A percentile compares a stretch with the other conserved stretches of the same genome.
These are phyloP conservation scores for Neocloeon triangulifer DNA, from an alignment of 1,140 invertebrate species.

Conservation along the genomic window DNA sequence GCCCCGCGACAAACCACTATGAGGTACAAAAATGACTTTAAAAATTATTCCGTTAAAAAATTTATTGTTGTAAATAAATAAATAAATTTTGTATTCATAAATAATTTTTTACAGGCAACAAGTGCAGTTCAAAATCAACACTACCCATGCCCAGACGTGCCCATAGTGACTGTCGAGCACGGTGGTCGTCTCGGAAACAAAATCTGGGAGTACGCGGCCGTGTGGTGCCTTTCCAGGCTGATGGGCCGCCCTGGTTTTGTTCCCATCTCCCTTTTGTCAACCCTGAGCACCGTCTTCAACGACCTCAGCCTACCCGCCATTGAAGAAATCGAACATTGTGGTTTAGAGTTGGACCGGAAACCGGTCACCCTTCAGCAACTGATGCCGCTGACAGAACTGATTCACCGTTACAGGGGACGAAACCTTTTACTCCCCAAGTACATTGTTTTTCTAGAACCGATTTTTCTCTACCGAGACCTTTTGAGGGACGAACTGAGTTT, in stretches of 20 bases:
- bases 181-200: conserved; percentile 4
- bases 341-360: background rate
- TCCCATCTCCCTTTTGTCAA: background rate
- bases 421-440: background rate
- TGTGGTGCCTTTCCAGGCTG: background rate
- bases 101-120: no score
- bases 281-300: background rate
- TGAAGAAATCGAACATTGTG: background rate
- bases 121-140: no score
- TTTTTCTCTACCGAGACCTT: background rate
- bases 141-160: background rate
- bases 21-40: no score
- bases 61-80: no score
- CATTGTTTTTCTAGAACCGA: background rate
- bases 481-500: background rate
- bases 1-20: no score
- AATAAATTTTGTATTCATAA: no score
- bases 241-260: background rate
- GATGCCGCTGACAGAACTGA: background rate
- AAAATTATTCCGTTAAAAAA: no score
- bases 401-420: background rate
- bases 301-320: background rate
- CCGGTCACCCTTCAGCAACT: background rate
- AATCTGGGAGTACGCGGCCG: conserved; percentile 3
- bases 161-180: conserved; percentile 1